These are phyloP conservation scores for Ahaetulla prasina DNA, from an alignment of 2,113 vertebrate species.

Conservation along the genomic window DNA sequence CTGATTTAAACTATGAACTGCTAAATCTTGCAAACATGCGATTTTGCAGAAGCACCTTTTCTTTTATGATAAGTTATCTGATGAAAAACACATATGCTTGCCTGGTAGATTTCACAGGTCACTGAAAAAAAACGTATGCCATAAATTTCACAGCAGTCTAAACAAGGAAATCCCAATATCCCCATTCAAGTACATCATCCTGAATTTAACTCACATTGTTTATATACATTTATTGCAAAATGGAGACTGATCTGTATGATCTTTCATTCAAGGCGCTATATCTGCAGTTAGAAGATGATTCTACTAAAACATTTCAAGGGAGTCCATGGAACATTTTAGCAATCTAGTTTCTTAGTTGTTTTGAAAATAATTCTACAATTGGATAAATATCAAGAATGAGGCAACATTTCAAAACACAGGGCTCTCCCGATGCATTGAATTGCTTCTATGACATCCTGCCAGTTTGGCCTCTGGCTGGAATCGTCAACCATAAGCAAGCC, in stretches of 20 bases:
- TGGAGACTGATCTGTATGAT: not conserved
- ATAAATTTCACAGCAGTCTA: conserved; percentile 11
- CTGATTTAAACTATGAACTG: not conserved
- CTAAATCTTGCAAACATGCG: not conserved
- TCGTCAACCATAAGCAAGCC: not conserved
- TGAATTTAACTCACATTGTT: conserved; percentile 13
- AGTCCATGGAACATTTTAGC: not conserved
- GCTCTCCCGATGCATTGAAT: not conserved
- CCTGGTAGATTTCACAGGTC: not conserved
- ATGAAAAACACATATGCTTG: not conserved
- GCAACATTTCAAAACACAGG: not conserved
- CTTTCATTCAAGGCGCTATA: not conserved
- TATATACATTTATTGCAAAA: conserved; percentile 15
- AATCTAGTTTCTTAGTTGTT: not conserved
- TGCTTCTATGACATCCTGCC: not conserved
- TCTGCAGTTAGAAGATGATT: not conserved
- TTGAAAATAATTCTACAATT: not conserved
- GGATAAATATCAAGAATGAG: not conserved
- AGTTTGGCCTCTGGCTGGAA: not conserved
- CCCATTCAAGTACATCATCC: conserved; percentile 1
- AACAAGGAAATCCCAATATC: conserved; percentile 31
- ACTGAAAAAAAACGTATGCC: not conserved
- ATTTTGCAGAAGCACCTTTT: not conserved
- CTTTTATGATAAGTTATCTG: not conserved
- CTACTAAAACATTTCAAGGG: not conserved